phyloP scores from a whole-genome alignment of 2,888 invertebrate species.

The Harpalus rubripes region DNA sequence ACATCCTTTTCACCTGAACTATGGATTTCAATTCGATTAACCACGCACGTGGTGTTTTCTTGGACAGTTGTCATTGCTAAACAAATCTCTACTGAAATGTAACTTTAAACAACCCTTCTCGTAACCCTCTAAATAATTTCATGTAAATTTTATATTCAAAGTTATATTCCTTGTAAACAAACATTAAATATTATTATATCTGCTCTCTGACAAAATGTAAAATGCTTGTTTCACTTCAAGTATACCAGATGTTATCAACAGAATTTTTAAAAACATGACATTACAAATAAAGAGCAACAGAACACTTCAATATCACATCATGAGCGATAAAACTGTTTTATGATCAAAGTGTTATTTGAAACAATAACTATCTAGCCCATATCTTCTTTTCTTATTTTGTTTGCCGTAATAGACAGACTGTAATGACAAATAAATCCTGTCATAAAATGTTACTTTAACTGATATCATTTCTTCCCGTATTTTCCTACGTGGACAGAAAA shows the following conservation, averaged over 20 bases:
- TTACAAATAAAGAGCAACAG: slow-evolving; percentile 1
- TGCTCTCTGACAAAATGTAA: not conserved
- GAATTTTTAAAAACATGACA: not conserved
- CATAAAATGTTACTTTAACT: slow-evolving; percentile 9
- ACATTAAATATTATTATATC: too few species aligned
- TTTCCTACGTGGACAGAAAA: not conserved
- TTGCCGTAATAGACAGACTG: slow-evolving; percentile 25
- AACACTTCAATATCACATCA: slow-evolving; percentile 7
- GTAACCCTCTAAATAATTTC: too few species aligned
- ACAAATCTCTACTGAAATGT: too few species aligned
- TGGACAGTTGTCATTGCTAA: too few species aligned
- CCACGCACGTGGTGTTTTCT: too few species aligned
- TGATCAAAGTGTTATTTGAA: slow-evolving; percentile 12
- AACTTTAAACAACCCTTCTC: too few species aligned
- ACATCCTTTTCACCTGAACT: too few species aligned
- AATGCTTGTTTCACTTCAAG: not conserved
- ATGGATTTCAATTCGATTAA: too few species aligned
- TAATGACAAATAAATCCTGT: slow-evolving; percentile 43
- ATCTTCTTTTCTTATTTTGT: slow-evolving; percentile 29
- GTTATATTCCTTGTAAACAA: too few species aligned
- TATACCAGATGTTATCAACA: not conserved
- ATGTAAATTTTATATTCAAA: too few species aligned
- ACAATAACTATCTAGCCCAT: slow-evolving; percentile 15
- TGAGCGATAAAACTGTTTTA: slow-evolving; percentile 6
- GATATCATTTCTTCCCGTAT: slow-evolving; percentile 29